Evolutionary conservation across 2,113 vertebrate species (phyloP).

Genomic region (Actenoides lindsayi): DNA sequence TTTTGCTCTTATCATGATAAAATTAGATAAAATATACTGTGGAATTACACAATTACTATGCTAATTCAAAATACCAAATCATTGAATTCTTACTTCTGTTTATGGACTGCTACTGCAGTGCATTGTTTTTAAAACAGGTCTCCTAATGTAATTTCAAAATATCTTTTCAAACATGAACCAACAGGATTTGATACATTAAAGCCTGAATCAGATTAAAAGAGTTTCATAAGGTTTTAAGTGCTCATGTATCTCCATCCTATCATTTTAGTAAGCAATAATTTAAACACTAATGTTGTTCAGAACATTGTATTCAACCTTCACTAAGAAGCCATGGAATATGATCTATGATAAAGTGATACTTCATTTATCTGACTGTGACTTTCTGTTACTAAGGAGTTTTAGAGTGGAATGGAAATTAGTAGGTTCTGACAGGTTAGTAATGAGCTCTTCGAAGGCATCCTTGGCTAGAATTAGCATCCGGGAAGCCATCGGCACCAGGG

Average conservation of each 20-base stretch:
- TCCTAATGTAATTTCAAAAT: not conserved
- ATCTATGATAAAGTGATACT: not conserved
- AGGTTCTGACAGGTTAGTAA: not conserved
- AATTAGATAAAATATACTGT: not conserved
- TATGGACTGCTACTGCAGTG: not conserved
- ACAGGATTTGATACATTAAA: not conserved
- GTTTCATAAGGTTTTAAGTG: not conserved
- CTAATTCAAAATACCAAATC: not conserved
- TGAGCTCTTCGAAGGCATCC: not conserved
- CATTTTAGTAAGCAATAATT: not conserved
- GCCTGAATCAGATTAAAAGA: not conserved
- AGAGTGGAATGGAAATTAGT: not conserved
- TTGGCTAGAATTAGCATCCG: not conserved
- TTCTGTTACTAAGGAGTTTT: not conserved
- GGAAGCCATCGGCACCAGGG: not conserved
- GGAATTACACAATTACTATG: not conserved
- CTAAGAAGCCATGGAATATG: not conserved
- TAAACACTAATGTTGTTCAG: not conserved
- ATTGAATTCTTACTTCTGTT: not conserved
- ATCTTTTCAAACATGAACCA: not conserved
- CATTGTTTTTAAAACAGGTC: not conserved
- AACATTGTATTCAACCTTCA: not conserved
- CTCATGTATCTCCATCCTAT: not conserved
- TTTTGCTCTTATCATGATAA: not conserved
- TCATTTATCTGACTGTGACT: not conserved